These are phyloP conservation scores for Drosophila watanabei DNA, from an alignment of 1,140 invertebrate species.

Conservation along the genomic window DNA sequence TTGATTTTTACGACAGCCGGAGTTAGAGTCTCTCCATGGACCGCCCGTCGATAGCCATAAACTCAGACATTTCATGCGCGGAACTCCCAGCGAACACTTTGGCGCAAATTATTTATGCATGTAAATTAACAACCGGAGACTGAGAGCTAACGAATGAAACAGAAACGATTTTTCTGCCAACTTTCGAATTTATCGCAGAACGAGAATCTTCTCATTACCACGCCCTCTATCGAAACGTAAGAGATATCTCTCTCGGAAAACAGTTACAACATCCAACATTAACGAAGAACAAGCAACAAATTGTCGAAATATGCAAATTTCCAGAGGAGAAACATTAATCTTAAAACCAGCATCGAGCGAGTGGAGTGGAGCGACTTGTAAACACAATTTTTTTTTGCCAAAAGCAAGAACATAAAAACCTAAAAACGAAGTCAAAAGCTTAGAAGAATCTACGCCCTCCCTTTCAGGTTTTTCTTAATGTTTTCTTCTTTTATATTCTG, in stretches of 20 bases:
- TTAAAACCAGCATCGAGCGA: conserved; percentile 54
- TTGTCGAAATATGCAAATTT: conserved; percentile 71
- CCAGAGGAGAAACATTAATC: conserved; percentile 62
- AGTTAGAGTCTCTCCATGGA: conserved; percentile 16
- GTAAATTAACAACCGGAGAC: conserved; percentile 56
- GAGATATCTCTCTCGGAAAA: conserved; percentile 2
- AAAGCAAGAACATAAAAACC: conserved; percentile 44
- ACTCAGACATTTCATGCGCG: conserved; percentile 65
- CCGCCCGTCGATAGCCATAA: conserved; percentile 66
- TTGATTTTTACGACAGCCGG: conserved; percentile 59
- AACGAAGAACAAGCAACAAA: conserved; percentile 50
- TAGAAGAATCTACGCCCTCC: conserved; percentile 15
- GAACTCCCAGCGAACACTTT: conserved; percentile 30
- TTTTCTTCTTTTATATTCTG: conserved; percentile 15
- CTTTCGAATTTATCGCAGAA: conserved; percentile 65
- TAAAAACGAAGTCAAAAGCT: conserved; percentile 22
- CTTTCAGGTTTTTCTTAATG: background rate
- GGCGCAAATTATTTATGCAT: conserved; percentile 71
- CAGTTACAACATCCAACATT: conserved; percentile 57
- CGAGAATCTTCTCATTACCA: conserved; percentile 64
- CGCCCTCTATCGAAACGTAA: conserved; percentile 45
- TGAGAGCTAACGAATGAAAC: conserved; percentile 29
- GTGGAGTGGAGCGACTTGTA: conserved; percentile 48
- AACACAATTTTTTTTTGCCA: conserved; percentile 53
- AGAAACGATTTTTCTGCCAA: conserved; percentile 32